A percentile compares a stretch with the other conserved stretches of the same genome.
Evolutionary conservation across 1,140 invertebrate species (phyloP).

Genomic region (Ostrea denselamellosa): DNA sequence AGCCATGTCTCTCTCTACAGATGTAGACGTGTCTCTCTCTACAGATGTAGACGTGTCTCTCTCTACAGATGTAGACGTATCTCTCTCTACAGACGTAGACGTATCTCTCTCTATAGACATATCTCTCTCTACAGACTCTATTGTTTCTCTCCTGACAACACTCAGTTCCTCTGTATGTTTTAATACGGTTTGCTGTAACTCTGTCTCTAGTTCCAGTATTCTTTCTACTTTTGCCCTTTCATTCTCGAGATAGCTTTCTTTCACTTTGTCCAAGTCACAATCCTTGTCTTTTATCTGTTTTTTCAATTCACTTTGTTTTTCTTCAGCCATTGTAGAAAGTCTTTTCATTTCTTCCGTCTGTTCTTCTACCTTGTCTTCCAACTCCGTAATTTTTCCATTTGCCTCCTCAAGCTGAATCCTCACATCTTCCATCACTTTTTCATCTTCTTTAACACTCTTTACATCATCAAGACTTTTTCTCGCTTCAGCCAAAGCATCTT

Average conservation of each 20-base stretch:
- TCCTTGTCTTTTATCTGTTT: neutral
- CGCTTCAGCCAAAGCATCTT: neutral
- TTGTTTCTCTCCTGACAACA: no score
- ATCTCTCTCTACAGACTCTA: no score
- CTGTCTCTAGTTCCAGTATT: neutral
- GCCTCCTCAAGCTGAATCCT: neutral
- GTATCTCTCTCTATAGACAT: neutral
- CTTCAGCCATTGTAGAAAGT: neutral
- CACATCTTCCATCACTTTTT: neutral
- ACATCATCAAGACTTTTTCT: neutral
- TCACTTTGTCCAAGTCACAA: neutral
- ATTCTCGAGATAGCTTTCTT: neutral
- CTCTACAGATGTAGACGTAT: no score
- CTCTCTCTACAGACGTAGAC: neutral
- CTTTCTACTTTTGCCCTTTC: neutral
- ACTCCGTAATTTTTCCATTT: conserved; percentile 4
- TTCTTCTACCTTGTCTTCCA: conserved; percentile 16
- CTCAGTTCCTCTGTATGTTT: neutral
- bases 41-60: no score
- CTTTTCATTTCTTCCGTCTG: neutral
- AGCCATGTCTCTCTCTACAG: neutral
- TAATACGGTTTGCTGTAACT: neutral
- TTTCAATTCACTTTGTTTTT: conserved; percentile 5
- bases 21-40: no score
- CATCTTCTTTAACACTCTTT: neutral